Evolutionary conservation across 2,113 vertebrate genomes (phyloP).

Genomic region (Mixornis gularis): DNA sequence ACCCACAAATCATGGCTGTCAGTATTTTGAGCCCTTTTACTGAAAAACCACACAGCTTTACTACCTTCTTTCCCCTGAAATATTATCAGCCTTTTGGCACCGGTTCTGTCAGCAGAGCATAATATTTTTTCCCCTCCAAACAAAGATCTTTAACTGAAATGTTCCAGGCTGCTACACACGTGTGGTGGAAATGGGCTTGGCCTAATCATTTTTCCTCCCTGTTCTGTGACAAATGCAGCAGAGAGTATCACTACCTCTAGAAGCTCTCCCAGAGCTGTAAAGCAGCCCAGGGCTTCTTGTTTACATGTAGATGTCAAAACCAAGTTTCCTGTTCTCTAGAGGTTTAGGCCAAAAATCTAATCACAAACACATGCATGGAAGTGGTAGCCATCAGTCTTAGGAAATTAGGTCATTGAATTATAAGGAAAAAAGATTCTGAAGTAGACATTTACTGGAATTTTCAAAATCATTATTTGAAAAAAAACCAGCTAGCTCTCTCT

Average conservation of each 20-base stretch:
- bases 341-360: constrained; percentile 35
- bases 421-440: not conserved
- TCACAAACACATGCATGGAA: constrained; percentile 28
- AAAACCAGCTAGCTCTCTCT: not conserved
- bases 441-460: not conserved
- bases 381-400: constrained; percentile 16
- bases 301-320: constrained; percentile 44
- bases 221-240: not conserved
- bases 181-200: not conserved
- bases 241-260: not conserved
- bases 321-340: constrained; percentile 41
- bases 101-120: not conserved
- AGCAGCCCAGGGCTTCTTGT: not conserved
- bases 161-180: not conserved
- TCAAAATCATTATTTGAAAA: constrained; percentile 21
- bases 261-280: not conserved
- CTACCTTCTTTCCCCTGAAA: not conserved
- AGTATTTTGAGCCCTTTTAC: not conserved
- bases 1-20: not conserved
- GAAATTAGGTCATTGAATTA: constrained; percentile 34
- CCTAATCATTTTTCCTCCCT: not conserved
- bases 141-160: not conserved
- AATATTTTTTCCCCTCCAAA: not conserved
- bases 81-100: not conserved
- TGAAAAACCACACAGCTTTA: not conserved